These are phyloP conservation scores for Elmis aenea DNA, from an alignment of 2,888 invertebrate genomes.

Conservation along the genomic window DNA sequence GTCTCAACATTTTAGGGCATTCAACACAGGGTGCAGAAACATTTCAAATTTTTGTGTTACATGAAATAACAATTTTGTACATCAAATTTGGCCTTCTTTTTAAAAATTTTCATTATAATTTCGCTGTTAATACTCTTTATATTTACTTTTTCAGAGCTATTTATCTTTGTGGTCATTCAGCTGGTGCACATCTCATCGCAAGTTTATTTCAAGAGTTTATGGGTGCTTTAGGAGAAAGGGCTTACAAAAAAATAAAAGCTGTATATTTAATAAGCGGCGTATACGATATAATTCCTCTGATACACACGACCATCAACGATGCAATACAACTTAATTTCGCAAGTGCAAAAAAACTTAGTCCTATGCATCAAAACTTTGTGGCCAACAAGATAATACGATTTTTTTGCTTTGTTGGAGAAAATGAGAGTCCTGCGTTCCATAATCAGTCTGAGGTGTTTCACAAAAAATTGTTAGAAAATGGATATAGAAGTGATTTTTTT, in stretches of 20 bases:
- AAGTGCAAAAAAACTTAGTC: constrained; percentile 53
- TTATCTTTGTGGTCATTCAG: constrained; percentile 80
- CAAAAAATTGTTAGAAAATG: constrained; percentile 49
- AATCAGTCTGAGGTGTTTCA: constrained; percentile 60
- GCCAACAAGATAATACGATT: constrained; percentile 31
- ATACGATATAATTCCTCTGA: constrained; percentile 67
- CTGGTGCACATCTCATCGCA: constrained; percentile 75
- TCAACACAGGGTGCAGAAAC: too few relatives aligned
- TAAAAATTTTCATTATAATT: too few relatives aligned
- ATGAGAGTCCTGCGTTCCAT: constrained; percentile 66
- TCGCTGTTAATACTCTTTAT: too few relatives aligned
- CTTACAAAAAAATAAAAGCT: too few relatives aligned
- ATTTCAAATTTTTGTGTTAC: too few relatives aligned
- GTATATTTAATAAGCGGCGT: constrained; percentile 72
- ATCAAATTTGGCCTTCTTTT: too few relatives aligned
- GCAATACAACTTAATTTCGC: constrained; percentile 59
- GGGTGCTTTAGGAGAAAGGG: too few relatives aligned
- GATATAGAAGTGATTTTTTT: constrained; percentile 55
- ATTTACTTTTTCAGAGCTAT: too few relatives aligned
- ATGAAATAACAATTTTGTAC: too few relatives aligned
- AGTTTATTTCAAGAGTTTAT: constrained; percentile 52
- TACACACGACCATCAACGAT: constrained; percentile 62
- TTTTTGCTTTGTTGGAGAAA: constrained; percentile 56
- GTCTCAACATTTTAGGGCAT: too few relatives aligned
- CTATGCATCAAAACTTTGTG: constrained; percentile 49